Evolutionary conservation across 2,888 invertebrate species (phyloP).

Genomic region (Abrostola tripartita): DNA sequence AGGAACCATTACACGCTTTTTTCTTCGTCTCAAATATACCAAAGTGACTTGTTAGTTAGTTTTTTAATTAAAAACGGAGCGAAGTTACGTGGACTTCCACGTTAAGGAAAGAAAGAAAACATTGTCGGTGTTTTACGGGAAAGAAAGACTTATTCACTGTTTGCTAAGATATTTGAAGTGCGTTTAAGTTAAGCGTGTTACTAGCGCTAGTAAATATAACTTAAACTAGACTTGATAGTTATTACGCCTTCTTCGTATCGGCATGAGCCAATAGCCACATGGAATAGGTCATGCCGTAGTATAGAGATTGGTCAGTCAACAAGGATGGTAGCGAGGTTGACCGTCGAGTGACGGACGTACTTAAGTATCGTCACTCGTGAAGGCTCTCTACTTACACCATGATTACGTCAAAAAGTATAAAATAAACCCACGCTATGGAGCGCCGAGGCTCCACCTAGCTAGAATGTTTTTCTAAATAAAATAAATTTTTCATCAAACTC

Average conservation of each 20-base stretch:
- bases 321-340: no score
- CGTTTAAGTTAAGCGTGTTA: constrained; percentile 56
- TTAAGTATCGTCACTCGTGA: no score
- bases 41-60: constrained; percentile 76
- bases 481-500: no score
- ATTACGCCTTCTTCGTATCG: not conserved
- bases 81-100: constrained; percentile 51
- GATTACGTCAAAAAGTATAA: no score
- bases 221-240: not conserved
- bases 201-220: constrained; percentile 15
- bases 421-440: no score
- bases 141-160: constrained; percentile 65
- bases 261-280: no score
- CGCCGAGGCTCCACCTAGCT: no score
- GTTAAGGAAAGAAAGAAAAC: constrained; percentile 41
- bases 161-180: constrained; percentile 54
- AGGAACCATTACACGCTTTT: constrained; percentile 1
- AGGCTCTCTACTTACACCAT: no score
- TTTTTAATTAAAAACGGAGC: constrained; percentile 76
- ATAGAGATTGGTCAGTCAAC: no score
- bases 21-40: constrained; percentile 48
- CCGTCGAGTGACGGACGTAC: no score
- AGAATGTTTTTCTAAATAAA: no score
- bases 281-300: no score
- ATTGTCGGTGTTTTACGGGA: constrained; percentile 64